These are phyloP conservation scores for Drosophila kanekoi DNA, from an alignment of 2,888 invertebrate genomes.

Conservation along the genomic window DNA sequence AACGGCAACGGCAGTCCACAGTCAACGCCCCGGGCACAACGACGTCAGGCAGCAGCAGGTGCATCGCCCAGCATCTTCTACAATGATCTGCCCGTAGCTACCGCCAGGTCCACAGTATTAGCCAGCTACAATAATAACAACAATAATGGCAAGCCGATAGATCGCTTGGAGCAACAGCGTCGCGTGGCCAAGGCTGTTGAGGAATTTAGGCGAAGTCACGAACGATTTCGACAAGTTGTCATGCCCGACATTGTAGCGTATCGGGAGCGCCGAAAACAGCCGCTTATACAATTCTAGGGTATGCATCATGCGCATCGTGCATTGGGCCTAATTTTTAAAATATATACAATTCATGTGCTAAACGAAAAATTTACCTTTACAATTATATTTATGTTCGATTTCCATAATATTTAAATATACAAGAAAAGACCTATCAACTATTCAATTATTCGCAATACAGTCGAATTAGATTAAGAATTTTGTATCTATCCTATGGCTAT, in stretches of 20 bases:
- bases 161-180: conserved; percentile 42
- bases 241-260: conserved; percentile 80
- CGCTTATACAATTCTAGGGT: conserved; percentile 83
- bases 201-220: conserved; percentile 75
- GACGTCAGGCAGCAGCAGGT: conserved; percentile 19
- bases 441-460: background rate
- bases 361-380: conserved; percentile 35
- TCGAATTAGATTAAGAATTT: background rate
- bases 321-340: conserved; percentile 20
- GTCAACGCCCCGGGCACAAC: conserved; percentile 35
- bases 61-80: conserved; percentile 42
- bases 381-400: conserved; percentile 45
- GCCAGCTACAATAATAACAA: conserved; percentile 16
- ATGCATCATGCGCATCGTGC: background rate
- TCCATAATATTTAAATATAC: conserved; percentile 33
- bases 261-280: conserved; percentile 73
- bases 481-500: conserved; percentile 20
- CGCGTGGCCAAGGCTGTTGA: conserved; percentile 37
- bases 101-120: conserved; percentile 49
- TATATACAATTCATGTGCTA: conserved; percentile 48
- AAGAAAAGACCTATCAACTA: conserved; percentile 20
- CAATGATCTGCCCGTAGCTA: conserved; percentile 24
- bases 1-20: conserved; percentile 27
- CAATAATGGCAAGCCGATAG: conserved; percentile 17
- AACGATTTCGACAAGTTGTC: conserved; percentile 76